Evolutionary conservation across 2,888 invertebrate genomes (phyloP), one percentile per base, ranked within the genome.

Genomic region (Mactromeris polynyma): DNA sequence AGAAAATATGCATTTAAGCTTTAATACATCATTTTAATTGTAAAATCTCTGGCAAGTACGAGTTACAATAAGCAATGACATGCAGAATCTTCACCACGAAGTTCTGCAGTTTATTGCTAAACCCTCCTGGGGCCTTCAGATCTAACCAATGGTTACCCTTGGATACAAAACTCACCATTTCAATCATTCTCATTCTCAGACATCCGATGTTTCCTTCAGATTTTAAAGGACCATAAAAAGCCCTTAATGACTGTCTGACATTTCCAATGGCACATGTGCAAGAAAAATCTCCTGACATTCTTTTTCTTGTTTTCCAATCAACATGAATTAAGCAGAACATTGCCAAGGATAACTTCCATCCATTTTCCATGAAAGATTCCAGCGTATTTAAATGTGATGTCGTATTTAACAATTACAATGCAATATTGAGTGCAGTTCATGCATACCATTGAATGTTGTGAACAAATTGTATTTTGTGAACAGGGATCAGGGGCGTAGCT

Each of bases 341-440:
- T 26, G 26, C 58, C 26, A 26, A 9, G 58, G 58, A n/a, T 64
- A 64, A 26, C 58, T 64, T 64, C 58, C 11, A 64, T 64, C 58
- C n/a, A 64, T 64, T n/a, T 64, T 64, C 58, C 58, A 64, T 64
- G 58, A 64, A 64, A 26, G n/a, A 64, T 64, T n/a, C 26, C 58
- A n/a, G 6, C 26, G 3, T n/a, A n/a, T 64, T 64, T 26, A 2
- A 64, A 64, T 64, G 58, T 26, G 11, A 64, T 64, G 26, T 64
- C 26, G 2, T 26, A 64, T n/a, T 11, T 11, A 64, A 64, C 58
- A 64, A 64, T 58, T 58, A 64, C 58, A n/a, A 26, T 9, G 58
- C 11, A 64, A 26, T 58, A 58, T 6, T 21, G n/a, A 58, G 58
- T 58, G 58, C 58, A 58, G 19, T 58, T 19, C 26, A 58, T n/a